Evolutionary conservation across 2,888 invertebrate species (phyloP).

Genomic region (Latrodectus elegans): DNA sequence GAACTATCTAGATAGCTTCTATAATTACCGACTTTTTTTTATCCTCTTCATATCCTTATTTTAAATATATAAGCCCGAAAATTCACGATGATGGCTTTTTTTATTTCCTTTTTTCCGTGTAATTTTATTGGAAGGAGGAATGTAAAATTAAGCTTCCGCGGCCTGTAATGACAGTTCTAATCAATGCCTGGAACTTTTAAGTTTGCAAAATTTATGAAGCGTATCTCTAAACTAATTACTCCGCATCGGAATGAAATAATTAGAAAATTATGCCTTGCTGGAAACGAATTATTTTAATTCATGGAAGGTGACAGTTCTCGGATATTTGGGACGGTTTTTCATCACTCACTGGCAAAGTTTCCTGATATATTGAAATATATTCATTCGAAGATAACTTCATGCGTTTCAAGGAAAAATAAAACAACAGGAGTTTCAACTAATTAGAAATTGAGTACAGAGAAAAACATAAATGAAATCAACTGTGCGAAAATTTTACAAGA

Average conservation of each 20-base stretch:
- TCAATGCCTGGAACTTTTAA: conserved; percentile 55
- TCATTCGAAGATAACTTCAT: too few species aligned
- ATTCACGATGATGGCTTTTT: conserved; percentile 18
- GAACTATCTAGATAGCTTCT: conserved; percentile 53
- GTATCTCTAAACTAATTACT: conserved; percentile 65
- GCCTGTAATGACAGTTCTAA: conserved; percentile 64
- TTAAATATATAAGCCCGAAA: conserved; percentile 33
- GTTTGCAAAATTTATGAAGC: conserved; percentile 63
- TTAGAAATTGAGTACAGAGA: too few species aligned
- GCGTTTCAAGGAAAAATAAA: too few species aligned
- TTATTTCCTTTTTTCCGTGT: background rate
- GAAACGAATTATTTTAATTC: conserved; percentile 60
- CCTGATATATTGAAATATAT: too few species aligned
- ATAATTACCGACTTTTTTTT: conserved; percentile 52
- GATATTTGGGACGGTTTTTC: conserved; percentile 34
- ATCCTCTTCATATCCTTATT: conserved; percentile 7
- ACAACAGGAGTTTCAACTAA: too few species aligned
- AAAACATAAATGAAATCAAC: too few species aligned
- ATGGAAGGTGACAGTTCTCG: conserved; percentile 20
- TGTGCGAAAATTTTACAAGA: too few species aligned
- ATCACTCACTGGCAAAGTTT: background rate
- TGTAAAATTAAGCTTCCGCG: conserved; percentile 62
- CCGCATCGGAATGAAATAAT: conserved; percentile 63
- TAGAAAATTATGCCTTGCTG: conserved; percentile 52
- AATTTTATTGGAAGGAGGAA: conserved; percentile 62